Evolutionary conservation across 2,797 vertebrate species (phyloP).

Genomic region (Dermochelys coriacea): DNA sequence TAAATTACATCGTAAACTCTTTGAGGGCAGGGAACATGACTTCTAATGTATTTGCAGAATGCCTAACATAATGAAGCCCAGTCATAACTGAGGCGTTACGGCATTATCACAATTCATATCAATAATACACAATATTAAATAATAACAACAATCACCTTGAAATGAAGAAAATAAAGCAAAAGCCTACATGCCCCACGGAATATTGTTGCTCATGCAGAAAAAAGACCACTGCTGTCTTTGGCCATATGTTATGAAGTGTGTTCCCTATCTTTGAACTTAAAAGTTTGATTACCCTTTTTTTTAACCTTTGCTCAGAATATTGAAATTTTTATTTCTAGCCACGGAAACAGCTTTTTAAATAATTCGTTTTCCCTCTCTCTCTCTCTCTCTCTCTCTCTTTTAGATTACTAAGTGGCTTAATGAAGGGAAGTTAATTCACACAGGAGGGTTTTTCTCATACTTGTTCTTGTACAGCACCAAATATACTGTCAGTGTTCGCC

Average conservation of each 20-base stretch:
- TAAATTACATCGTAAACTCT: neutral
- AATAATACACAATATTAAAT: neutral
- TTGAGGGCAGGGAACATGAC: neutral
- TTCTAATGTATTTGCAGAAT: neutral
- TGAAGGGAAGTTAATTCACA: neutral
- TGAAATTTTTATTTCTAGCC: neutral
- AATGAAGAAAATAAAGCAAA: neutral
- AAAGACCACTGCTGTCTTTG: neutral
- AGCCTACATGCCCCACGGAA: neutral
- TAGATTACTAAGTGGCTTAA: neutral
- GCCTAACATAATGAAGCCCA: neutral
- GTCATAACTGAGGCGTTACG: neutral
- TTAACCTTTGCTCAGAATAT: neutral
- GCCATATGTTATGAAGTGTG: too few relatives aligned
- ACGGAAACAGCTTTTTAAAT: neutral
- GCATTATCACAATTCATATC: neutral
- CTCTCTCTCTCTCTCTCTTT: too few relatives aligned
- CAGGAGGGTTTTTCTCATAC: neutral
- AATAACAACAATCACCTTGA: neutral
- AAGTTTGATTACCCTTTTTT: neutral
- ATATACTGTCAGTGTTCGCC: neutral
- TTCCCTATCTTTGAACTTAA: neutral
- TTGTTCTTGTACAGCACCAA: neutral
- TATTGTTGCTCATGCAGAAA: neutral
- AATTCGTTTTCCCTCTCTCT: neutral